Evolutionary conservation across 2,888 invertebrate genomes (phyloP).

Genomic region (Mythimna impura): DNA sequence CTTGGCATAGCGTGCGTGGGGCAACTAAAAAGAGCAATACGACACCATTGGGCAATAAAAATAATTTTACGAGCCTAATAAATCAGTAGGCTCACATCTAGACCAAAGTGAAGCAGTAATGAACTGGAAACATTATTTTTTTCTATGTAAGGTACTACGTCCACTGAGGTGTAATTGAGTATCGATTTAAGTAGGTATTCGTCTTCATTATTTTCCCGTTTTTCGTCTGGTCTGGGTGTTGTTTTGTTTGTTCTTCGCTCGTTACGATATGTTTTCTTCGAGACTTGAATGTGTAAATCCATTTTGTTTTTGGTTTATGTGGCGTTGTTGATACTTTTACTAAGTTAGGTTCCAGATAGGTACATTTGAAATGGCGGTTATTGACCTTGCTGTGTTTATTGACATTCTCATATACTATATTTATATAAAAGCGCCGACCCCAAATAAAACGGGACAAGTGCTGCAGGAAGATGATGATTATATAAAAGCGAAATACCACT

Average conservation of each 20-base stretch:
- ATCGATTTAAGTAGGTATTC: slow-evolving; percentile 10
- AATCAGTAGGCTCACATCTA: slow-evolving; percentile 49
- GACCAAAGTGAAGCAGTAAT: slow-evolving; percentile 47
- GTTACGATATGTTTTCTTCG: slow-evolving; percentile 1
- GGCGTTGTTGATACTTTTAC: neutral
- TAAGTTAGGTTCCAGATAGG: too few species aligned
- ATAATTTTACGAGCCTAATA: slow-evolving; percentile 56
- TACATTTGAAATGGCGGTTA: too few species aligned
- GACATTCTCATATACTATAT: too few species aligned
- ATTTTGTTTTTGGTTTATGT: neutral
- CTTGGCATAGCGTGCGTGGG: slow-evolving; percentile 47
- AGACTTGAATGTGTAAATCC: neutral
- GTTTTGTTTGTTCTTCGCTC: neutral
- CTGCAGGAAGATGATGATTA: too few species aligned
- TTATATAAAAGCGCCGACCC: too few species aligned
- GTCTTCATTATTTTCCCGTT: neutral
- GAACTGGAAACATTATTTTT: slow-evolving; percentile 49
- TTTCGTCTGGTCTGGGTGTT: neutral
- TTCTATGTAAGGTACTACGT: slow-evolving; percentile 11
- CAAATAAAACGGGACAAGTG: too few species aligned
- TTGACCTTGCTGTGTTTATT: too few species aligned
- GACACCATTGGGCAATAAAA: slow-evolving; percentile 54
- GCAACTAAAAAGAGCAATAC: slow-evolving; percentile 42
- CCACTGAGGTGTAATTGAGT: slow-evolving; percentile 29
- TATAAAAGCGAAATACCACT: too few species aligned